Base-by-base conservation (phyloP, 1,140 invertebrate genomes). In the Anastatus disparis region DNA sequence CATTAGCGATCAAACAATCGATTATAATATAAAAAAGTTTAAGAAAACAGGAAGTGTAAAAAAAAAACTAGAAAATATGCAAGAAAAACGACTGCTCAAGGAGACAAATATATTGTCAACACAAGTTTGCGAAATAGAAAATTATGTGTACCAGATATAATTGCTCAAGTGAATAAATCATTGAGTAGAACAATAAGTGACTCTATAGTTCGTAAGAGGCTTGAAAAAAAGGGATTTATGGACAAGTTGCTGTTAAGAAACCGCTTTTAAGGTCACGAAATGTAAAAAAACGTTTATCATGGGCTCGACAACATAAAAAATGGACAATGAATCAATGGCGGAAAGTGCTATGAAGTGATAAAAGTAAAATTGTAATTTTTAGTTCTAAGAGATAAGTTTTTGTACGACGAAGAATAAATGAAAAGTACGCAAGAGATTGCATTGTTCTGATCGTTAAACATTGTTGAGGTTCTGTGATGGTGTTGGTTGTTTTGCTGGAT, bases 371-470 rank as follows among this genome's bases (percentile, higher is more conserved):
- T 46, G n/a, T 10, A 15, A 46, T 46, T 17, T 46, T 12, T 12
- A 4, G 42, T 46, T 10, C 3, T 15, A 46, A 46, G n/a, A 46
- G 42, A 15, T 10, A 46, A 46, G 42, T 46, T 46, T 46, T 10
- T 46, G 42, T 46, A n/a, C 42, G 42, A 46, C 7, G 42, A 46
- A 46, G 42, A 46, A n/a, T 13, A 15, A 15, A 4, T 46, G 42
- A 48, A n/a, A n/a, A n/a, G n/a, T n/a, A n/a, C n/a, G n/a, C n/a
- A n/a, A n/a, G n/a, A n/a, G n/a, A n/a, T n/a, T 73, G 77, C 55
- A 73, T 73, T 24, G 40, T 31, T 9, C 65, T 70, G 15, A 81
- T 72, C 7, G 27, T 81, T 12, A 79, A 78, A 42, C 71, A 78
- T 71, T 73, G 76, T 20, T 74, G 74, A 38, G 69, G 55, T 35